These are phyloP conservation scores for Catagonus wagneri DNA, from an alignment of 2,113 vertebrate species.

Conservation along the genomic window DNA sequence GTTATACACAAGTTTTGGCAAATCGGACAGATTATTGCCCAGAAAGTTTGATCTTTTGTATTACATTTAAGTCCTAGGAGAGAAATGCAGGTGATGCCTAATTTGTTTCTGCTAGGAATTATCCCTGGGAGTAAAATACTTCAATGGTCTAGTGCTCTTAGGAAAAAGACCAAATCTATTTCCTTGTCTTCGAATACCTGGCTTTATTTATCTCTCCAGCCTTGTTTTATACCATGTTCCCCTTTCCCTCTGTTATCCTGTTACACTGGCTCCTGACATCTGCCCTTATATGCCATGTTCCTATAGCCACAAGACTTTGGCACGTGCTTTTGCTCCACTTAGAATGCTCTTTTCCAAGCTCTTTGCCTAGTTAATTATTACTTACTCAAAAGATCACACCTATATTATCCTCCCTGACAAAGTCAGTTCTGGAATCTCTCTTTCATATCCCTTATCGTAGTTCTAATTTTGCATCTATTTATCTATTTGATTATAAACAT, in stretches of 20 bases:
- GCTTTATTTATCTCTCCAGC: not conserved
- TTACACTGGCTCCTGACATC: not conserved
- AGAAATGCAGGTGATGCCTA: not conserved
- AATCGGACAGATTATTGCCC: not conserved
- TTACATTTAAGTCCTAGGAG: not conserved
- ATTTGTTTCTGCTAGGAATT: constrained; percentile 6
- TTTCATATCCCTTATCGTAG: not conserved
- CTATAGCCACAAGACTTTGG: not conserved
- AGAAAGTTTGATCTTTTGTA: not conserved
- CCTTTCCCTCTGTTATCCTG: not conserved
- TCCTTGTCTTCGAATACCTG: not conserved
- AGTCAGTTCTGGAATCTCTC: constrained; percentile 3
- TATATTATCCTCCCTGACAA: not conserved
- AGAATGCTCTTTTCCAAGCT: not conserved
- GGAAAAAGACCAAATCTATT: not conserved
- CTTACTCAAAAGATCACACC: not conserved
- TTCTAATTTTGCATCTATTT: not conserved
- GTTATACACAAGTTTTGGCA: not conserved
- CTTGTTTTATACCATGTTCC: not conserved
- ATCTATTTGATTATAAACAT: not conserved
- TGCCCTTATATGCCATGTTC: not conserved
- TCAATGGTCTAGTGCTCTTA: not conserved
- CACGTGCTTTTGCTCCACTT: not conserved
- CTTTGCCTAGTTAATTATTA: not conserved
- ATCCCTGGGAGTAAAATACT: not conserved